Conservation (phyloP, 2,888 invertebrate genomes). For the Rhagonycha fulva region DNA sequence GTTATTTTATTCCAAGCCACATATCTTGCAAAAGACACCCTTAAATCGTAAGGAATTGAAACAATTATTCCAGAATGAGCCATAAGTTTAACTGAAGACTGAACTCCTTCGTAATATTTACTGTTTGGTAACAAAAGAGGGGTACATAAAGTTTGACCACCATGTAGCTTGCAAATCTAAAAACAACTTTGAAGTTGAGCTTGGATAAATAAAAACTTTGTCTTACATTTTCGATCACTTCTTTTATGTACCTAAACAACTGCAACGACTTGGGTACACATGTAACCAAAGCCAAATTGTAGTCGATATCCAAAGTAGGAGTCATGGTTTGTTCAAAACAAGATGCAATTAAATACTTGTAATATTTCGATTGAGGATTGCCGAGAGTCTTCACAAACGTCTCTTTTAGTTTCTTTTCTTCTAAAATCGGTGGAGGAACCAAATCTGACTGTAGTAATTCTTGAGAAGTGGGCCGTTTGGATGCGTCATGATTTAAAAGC, state of each 20-base stretch:
- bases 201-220: not conserved
- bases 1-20: slow-evolving; percentile 79
- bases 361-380: slow-evolving; percentile 79
- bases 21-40: slow-evolving; percentile 79
- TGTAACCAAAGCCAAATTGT: slow-evolving; percentile 67
- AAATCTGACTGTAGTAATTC: slow-evolving; percentile 82
- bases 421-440: slow-evolving; percentile 84
- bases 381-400: slow-evolving; percentile 80
- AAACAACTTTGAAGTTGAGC: not conserved
- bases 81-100: slow-evolving; percentile 79
- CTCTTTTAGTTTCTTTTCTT: slow-evolving; percentile 83
- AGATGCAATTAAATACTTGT: slow-evolving; percentile 69
- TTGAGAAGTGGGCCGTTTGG: slow-evolving; percentile 80
- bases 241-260: slow-evolving; percentile 53
- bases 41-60: slow-evolving; percentile 82
- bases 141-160: slow-evolving; percentile 77
- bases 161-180: slow-evolving; percentile 73
- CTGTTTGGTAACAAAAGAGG: slow-evolving; percentile 81
- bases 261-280: slow-evolving; percentile 53
- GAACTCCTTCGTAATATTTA: slow-evolving; percentile 61
- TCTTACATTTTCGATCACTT: slow-evolving; percentile 48
- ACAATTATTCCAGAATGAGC: slow-evolving; percentile 85
- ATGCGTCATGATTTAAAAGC: slow-evolving; percentile 85
- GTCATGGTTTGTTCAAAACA: slow-evolving; percentile 60
- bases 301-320: slow-evolving; percentile 75